phyloP scores from a whole-genome alignment of 30 jellyfish, hydroid and myxozoan genomes.

The Mastigias papua region DNA sequence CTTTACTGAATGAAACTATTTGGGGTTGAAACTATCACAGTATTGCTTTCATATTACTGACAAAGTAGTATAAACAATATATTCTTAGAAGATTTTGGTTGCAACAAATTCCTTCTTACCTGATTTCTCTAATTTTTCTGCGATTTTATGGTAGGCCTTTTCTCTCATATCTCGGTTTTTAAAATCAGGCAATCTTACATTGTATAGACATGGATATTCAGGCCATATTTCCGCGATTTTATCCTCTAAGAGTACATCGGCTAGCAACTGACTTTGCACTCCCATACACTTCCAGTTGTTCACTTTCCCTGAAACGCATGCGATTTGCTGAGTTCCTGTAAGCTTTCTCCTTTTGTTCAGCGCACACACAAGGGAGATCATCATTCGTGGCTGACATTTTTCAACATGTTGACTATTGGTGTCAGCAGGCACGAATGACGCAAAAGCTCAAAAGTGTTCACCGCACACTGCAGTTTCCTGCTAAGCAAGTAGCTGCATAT shows the following conservation, averaged over 20 bases:
- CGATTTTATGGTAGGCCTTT: constrained; percentile 5
- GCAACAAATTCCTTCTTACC: not conserved
- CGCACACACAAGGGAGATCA: constrained; percentile 17
- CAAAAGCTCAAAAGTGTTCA: not conserved
- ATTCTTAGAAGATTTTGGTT: not conserved
- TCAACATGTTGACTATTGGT: constrained; percentile 16
- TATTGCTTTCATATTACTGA: not conserved
- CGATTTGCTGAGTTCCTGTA: constrained; percentile 3
- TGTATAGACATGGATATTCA: constrained; percentile 32
- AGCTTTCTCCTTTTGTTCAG: constrained; percentile 21
- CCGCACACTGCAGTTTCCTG: constrained; percentile 5
- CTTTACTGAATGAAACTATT: too few species aligned
- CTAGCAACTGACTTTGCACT: constrained; percentile 14
- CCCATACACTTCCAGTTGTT: not conserved
- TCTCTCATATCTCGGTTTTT: constrained; percentile 31
- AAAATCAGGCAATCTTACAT: constrained; percentile 27
- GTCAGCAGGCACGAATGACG: constrained; percentile 3
- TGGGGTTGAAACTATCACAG: not conserved
- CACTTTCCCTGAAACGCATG: constrained; percentile 1
- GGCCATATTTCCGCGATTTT: constrained; percentile 34
- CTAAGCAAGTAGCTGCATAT: not conserved
- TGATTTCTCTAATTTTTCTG: not conserved
- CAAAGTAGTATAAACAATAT: not conserved
- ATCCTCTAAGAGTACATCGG: constrained; percentile 23
- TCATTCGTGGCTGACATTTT: constrained; percentile 19